Conservation (phyloP, 2,113 vertebrate genomes). For the Rhizomys pruinosus region DNA sequence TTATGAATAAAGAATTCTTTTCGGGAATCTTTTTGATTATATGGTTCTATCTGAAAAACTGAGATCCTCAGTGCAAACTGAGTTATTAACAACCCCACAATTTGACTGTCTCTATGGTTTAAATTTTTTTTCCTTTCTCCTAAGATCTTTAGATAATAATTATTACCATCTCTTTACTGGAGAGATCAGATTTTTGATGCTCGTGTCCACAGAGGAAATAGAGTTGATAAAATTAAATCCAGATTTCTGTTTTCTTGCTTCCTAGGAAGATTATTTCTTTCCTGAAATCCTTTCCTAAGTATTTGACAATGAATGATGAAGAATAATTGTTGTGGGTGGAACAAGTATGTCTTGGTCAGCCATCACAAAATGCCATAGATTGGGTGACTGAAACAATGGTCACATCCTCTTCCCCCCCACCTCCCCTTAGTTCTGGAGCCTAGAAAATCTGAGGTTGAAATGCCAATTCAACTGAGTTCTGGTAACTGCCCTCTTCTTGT, state of each 20-base stretch:
- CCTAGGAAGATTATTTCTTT: too few relatives aligned
- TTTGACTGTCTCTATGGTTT: constrained; percentile 16
- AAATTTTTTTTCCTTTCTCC: constrained; percentile 43
- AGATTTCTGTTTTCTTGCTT: neutral
- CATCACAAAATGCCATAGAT: neutral
- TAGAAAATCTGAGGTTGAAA: neutral
- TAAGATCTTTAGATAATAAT: constrained; percentile 27
- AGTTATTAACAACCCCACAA: neutral
- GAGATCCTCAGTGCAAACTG: neutral
- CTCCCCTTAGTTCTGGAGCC: neutral
- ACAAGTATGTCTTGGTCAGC: neutral
- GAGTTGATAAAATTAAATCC: constrained; percentile 21
- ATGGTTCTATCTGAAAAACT: constrained; percentile 2
- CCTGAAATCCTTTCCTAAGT: neutral
- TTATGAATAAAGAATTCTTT: neutral
- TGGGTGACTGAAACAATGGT: neutral
- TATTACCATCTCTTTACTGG: neutral
- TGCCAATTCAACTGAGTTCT: neutral
- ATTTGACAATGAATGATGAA: neutral
- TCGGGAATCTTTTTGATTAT: constrained; percentile 21
- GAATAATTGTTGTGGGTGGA: neutral
- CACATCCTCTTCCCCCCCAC: neutral
- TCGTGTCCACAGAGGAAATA: neutral
- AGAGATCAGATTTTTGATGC: neutral
- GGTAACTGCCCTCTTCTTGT: neutral